Evolutionary conservation across 2,888 invertebrate genomes (phyloP).

Genomic region (Melikaiella ostensackeni): DNA sequence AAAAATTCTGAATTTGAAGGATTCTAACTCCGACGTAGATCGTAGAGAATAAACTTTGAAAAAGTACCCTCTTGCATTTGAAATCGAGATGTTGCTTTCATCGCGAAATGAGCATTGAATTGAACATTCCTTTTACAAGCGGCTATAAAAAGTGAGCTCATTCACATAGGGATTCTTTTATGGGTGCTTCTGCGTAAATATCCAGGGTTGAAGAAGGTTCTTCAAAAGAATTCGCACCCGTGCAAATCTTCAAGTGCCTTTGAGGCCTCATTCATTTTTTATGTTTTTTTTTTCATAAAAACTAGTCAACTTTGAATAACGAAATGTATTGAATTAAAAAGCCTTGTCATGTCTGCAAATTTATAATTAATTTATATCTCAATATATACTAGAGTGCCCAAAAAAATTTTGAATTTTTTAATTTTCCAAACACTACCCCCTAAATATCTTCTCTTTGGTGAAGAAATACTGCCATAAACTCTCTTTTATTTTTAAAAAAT

Average conservation of each 20-base stretch:
- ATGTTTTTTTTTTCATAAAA: background rate
- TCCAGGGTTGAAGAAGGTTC: constrained; percentile 5
- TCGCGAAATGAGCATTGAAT: constrained; percentile 34
- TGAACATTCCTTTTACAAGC: constrained; percentile 31
- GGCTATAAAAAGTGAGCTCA: constrained; percentile 19
- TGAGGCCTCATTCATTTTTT: background rate
- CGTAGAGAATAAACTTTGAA: background rate
- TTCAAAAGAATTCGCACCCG: constrained; percentile 25
- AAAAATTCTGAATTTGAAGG: background rate
- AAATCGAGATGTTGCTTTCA: constrained; percentile 24
- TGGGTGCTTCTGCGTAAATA: background rate
- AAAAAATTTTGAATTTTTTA: no score
- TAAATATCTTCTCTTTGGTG: no score
- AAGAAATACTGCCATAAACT: no score
- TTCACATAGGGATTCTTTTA: constrained; percentile 23
- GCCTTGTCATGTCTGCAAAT: background rate
- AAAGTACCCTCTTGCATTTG: constrained; percentile 24
- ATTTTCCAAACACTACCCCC: no score
- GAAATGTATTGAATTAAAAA: background rate
- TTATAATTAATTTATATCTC: background rate
- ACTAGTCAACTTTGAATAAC: background rate
- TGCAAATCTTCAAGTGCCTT: constrained; percentile 11
- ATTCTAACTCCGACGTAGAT: background rate
- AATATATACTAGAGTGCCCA: no score
- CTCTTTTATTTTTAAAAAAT: no score